Evolutionary conservation across 2,113 vertebrate species (phyloP).

Genomic region (Circaetus gallicus): DNA sequence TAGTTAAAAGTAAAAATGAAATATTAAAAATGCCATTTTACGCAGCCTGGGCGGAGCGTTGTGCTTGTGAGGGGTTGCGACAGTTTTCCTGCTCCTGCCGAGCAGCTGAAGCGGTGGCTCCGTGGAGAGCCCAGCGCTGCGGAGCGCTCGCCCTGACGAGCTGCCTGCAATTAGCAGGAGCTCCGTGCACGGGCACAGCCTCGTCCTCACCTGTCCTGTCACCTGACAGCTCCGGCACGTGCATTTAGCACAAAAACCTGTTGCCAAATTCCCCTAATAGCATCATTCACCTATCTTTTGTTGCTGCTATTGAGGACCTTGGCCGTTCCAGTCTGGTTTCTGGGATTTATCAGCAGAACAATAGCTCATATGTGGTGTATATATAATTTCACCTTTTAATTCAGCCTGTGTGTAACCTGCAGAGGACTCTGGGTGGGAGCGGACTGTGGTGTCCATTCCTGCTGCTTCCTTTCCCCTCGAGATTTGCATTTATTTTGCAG

Average conservation of each 20-base stretch:
- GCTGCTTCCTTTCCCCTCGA: background rate
- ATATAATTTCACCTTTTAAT: background rate
- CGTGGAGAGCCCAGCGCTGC: accelerated
- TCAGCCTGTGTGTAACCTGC: background rate
- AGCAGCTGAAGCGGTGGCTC: background rate
- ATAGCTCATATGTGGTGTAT: background rate
- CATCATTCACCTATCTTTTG: background rate
- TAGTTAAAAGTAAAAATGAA: background rate
- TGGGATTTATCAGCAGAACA: background rate
- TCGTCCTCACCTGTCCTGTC: background rate
- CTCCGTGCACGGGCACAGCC: background rate
- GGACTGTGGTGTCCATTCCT: background rate
- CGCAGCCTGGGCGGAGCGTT: background rate
- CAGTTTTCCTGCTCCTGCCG: background rate
- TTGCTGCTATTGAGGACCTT: background rate
- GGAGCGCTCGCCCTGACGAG: background rate
- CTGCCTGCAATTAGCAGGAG: background rate
- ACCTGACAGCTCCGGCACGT: accelerated
- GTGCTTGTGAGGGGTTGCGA: background rate
- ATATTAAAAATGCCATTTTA: background rate
- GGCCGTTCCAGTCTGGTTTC: background rate
- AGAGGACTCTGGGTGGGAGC: background rate
- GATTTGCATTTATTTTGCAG: background rate
- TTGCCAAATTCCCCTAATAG: background rate
- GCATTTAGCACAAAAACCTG: background rate